Evolutionary conservation across 2,888 invertebrate species (phyloP), one percentile per base, ranked within the genome.

Genomic region (Tenodera sinensis): DNA sequence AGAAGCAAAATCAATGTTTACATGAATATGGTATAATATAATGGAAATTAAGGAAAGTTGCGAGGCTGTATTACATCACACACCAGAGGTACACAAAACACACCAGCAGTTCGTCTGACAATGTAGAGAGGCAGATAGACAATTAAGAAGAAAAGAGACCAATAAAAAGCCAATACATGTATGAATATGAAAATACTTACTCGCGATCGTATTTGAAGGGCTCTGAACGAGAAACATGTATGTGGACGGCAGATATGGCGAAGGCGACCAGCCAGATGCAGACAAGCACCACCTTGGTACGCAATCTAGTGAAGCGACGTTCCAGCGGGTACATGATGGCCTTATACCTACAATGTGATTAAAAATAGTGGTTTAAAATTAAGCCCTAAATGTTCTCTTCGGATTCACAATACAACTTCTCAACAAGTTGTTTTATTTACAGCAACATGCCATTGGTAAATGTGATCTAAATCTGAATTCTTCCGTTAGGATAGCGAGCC

Each of bases 231-330:
- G 93, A 93, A 91, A 93, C 91, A 91, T 92, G 89, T 27, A 94
- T 91, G 90, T 93, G 94, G 25, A 93, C 92, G 8, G 92, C 92
- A 4, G 93, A 93, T 3, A 94, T 91, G 6, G 91, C 90, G 6
- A 92, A 83, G 0, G 94, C 92, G 42, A 93, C 91, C 8, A 93
- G 81, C 94, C 94, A 94, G 87, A 94, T 94, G 8, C 92, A 89
- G 8, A 91, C 91, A 83, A 94, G 93, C 15, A 93, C 92, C 81
- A 93, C 88, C 82, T 92, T 92, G 81, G 93, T 93, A 54, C 93
- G 92, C 1, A 92, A 92, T 89, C 93, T 94, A 15, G 93, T 93
- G 90, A 93, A 92, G 25, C 93, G 91, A 3, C 93, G 92, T 90
- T 93, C 92, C 85, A 94, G 91, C 0, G 93, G 93, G 89, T 92